Percentiles rank a stretch among this genome's conserved stretches.
phyloP scores from a whole-genome alignment of 2,888 invertebrate genomes.

The Teinopalpus imperialis region DNA sequence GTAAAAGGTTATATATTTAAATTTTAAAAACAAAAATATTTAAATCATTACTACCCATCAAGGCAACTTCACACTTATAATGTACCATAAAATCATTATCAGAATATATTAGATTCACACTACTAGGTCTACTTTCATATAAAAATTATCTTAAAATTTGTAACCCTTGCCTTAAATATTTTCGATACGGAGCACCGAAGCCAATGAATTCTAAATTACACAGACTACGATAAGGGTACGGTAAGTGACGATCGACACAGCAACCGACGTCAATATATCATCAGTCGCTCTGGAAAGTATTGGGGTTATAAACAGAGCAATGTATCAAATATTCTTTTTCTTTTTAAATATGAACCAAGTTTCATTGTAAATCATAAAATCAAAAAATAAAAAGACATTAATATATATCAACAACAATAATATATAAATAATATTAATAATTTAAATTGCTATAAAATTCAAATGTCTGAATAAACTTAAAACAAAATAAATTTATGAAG shows the following conservation, averaged over 20 bases:
- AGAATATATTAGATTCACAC: too few relatives aligned
- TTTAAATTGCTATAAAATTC: too few relatives aligned
- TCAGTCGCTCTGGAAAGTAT: conserved; percentile 75
- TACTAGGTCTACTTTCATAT: neutral
- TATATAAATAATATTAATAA: too few relatives aligned
- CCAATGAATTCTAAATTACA: conserved; percentile 78
- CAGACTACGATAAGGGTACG: conserved; percentile 76
- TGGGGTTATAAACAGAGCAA: conserved; percentile 52
- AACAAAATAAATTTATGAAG: conserved; percentile 30
- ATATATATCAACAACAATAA: too few relatives aligned
- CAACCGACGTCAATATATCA: conserved; percentile 79
- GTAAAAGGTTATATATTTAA: too few relatives aligned
- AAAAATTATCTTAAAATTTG: neutral
- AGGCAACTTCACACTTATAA: too few relatives aligned
- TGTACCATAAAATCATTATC: too few relatives aligned
- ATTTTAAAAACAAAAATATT: too few relatives aligned
- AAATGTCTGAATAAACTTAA: neutral
- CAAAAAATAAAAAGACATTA: too few relatives aligned
- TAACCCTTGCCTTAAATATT: conserved; percentile 46
- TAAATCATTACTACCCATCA: too few relatives aligned
- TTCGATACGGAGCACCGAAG: conserved; percentile 51
- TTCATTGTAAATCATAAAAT: too few relatives aligned
- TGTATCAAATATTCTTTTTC: conserved; percentile 10
- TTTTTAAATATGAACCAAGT: too few relatives aligned
- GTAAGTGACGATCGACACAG: conserved; percentile 77